Conservation (phyloP, 2,113 vertebrate genomes). For the Zootoca vivipara region DNA sequence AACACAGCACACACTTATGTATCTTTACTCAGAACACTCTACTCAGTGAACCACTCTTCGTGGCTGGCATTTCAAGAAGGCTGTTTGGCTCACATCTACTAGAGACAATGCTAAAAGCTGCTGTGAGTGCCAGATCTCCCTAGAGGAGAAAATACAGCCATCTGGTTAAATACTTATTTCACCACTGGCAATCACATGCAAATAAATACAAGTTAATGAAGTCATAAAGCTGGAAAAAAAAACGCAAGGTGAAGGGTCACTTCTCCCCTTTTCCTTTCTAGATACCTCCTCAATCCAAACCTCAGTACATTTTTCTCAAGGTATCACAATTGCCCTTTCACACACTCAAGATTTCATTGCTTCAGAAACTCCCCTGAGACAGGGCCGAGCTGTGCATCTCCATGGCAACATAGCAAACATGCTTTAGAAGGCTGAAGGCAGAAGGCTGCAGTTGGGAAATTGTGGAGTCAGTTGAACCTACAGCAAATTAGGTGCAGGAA, state of each 20-base stretch:
- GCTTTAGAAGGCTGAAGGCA: neutral
- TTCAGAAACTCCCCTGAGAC: neutral
- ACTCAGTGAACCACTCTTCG: neutral
- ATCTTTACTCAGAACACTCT: neutral
- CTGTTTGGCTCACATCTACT: neutral
- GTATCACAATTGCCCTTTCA: neutral
- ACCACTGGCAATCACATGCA: neutral
- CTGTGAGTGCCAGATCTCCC: neutral
- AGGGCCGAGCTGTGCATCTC: constrained; percentile 31
- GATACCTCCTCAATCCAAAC: too few relatives aligned
- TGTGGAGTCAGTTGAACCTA: neutral
- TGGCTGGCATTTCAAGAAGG: neutral
- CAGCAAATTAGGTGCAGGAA: neutral
- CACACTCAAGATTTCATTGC: neutral
- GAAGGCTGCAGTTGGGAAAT: neutral
- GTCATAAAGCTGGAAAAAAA: neutral
- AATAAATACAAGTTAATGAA: neutral
- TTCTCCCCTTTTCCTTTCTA: neutral
- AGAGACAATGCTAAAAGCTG: neutral
- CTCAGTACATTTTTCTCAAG: neutral
- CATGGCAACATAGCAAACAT: constrained; percentile 58
- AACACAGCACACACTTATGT: neutral
- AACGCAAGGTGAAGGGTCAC: neutral
- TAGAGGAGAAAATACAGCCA: neutral
- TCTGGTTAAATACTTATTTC: neutral